phyloP scores from a whole-genome alignment of 2,113 vertebrate species.

The Polypterus senegalus region DNA sequence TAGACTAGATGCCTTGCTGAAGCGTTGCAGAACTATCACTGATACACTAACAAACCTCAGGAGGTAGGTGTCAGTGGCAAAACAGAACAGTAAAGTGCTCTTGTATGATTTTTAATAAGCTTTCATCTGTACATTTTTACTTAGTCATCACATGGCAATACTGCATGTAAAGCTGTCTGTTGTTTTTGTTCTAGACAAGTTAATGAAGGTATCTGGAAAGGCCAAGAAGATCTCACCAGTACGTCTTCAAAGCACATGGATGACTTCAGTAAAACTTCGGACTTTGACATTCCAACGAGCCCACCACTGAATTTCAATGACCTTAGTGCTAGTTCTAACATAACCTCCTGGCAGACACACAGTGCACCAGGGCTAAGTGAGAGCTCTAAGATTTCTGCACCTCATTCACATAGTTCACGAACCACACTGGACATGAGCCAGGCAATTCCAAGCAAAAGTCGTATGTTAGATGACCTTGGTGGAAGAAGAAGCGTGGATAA shows the following conservation, averaged over 20 bases:
- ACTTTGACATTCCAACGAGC: conserved; percentile 73
- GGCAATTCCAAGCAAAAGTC: conserved; percentile 58
- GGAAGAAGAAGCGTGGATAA: conserved; percentile 69
- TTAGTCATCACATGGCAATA: too few relatives aligned
- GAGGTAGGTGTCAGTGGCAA: conserved; percentile 30
- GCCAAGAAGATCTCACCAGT: conserved; percentile 59
- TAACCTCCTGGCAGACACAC: conserved; percentile 53
- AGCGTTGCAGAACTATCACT: conserved; percentile 82
- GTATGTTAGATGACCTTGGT: conserved; percentile 62
- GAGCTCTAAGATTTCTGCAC: conserved; percentile 34
- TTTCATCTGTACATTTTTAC: too few relatives aligned
- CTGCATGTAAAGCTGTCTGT: conserved; percentile 3
- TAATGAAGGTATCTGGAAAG: conserved; percentile 73
- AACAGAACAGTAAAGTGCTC: too few relatives aligned
- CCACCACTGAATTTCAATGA: conserved; percentile 73
- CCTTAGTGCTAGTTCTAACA: conserved; percentile 40
- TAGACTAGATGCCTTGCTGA: conserved; percentile 82
- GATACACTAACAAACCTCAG: conserved; percentile 61
- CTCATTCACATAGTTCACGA: conserved; percentile 51
- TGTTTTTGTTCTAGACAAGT: conserved; percentile 60
- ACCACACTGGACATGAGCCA: conserved; percentile 41
- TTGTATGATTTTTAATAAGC: too few relatives aligned
- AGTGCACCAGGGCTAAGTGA: conserved; percentile 31
- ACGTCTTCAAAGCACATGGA: conserved; percentile 74
- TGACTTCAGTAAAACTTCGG: conserved; percentile 67